Percentiles rank a stretch among this genome's conserved stretches.
Conservation (phyloP, 2,113 vertebrate species). For the Engraulis encrasicolus region DNA sequence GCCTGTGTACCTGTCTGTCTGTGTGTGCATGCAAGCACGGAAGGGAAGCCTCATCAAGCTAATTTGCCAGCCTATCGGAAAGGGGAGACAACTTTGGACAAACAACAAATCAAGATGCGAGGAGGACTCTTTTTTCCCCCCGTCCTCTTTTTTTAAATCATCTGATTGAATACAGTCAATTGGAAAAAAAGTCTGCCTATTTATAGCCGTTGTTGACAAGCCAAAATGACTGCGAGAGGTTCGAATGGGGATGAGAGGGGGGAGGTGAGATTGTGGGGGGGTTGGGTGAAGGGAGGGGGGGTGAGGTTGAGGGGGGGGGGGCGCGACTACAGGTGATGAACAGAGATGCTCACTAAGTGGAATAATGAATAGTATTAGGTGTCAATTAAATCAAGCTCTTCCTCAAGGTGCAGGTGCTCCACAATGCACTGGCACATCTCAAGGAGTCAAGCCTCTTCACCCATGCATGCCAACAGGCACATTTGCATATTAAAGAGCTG, state of each 20-base stretch:
- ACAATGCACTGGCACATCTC: conserved; percentile 95
- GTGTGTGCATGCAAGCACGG: background rate
- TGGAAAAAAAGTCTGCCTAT: conserved; percentile 71
- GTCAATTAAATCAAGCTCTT: conserved; percentile 98
- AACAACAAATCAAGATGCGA: background rate
- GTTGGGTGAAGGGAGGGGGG: background rate
- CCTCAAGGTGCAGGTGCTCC: conserved; percentile 95
- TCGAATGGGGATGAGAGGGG: conserved; percentile 69
- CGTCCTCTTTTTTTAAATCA: background rate
- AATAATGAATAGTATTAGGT: conserved; percentile 99
- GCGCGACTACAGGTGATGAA: conserved; percentile 93
- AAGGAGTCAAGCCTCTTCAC: conserved; percentile 95
- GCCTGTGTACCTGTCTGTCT: background rate
- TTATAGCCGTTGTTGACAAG: conserved; percentile 91
- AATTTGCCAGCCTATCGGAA: background rate
- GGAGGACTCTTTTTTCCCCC: background rate
- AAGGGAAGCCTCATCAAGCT: background rate
- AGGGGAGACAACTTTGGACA: conserved; percentile 1
- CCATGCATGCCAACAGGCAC: conserved; percentile 93
- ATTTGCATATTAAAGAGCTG: conserved; percentile 99
- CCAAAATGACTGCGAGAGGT: conserved; percentile 72
- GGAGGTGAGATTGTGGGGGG: conserved; percentile 25
- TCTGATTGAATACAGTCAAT: conserved; percentile 3
- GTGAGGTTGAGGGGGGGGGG: conserved; percentile 74
- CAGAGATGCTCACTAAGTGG: conserved; percentile 99